phyloP scores from a whole-genome alignment of 2,113 vertebrate genomes.

The Cromileptes altivelis region DNA sequence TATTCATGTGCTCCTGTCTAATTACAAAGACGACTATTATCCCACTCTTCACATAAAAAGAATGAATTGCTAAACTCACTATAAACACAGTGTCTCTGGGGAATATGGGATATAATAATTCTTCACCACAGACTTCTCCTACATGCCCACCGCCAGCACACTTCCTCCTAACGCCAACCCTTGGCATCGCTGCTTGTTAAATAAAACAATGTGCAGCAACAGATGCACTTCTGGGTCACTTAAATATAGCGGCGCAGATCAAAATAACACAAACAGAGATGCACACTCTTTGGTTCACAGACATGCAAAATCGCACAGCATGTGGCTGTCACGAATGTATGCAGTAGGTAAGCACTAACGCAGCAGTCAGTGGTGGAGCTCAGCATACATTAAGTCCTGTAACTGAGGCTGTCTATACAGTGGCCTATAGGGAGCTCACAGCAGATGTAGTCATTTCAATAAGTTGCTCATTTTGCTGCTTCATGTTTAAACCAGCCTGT shows the following conservation, averaged over 20 bases:
- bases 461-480: constrained; percentile 29
- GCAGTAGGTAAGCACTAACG: constrained; percentile 42
- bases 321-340: constrained; percentile 50
- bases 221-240: constrained; percentile 58
- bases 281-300: constrained; percentile 6
- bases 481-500: constrained; percentile 18
- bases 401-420: constrained; percentile 44
- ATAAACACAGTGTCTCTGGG: constrained; percentile 10
- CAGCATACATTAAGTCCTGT: constrained; percentile 40
- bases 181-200: constrained; percentile 25
- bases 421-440: constrained; percentile 36
- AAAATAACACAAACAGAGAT: background rate
- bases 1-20: background rate
- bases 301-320: background rate
- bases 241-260: constrained; percentile 26
- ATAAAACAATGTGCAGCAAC: constrained; percentile 46
- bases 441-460: constrained; percentile 51
- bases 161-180: constrained; percentile 18
- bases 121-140: constrained; percentile 10
- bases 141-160: constrained; percentile 3
- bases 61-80: constrained; percentile 9
- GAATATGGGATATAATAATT: constrained; percentile 43
- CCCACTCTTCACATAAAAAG: constrained; percentile 1
- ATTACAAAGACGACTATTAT: constrained; percentile 10
- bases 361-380: constrained; percentile 28